These are phyloP conservation scores for Macquaria ambigua DNA, from an alignment of 2,113 vertebrate genomes.

Conservation along the genomic window DNA sequence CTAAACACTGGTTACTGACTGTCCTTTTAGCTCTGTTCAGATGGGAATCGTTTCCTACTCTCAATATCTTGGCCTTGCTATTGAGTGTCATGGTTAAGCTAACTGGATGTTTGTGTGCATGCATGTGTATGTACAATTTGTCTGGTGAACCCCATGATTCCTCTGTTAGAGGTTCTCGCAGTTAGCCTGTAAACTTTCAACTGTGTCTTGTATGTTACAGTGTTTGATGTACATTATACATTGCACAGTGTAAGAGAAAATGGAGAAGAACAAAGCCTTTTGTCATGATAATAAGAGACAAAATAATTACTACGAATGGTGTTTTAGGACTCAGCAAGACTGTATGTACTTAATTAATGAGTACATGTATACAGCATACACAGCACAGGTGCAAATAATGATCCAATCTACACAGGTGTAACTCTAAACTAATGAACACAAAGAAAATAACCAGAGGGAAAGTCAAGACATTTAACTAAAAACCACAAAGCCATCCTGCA, in stretches of 20 bases:
- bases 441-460: background rate
- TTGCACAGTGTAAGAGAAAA: background rate
- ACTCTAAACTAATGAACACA: constrained; percentile 9
- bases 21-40: constrained; percentile 17
- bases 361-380: background rate
- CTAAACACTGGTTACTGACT: constrained; percentile 48
- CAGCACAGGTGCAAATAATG: background rate
- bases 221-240: background rate
- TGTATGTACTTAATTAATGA: background rate
- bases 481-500: background rate
- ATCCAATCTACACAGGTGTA: background rate
- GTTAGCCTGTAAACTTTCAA: background rate
- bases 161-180: background rate
- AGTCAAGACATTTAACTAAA: constrained; percentile 1
- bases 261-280: background rate
- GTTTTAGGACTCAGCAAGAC: background rate
- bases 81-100: constrained; percentile 13
- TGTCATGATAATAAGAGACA: background rate
- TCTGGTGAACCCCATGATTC: background rate
- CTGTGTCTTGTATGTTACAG: background rate
- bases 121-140: constrained; percentile 1
- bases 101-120: constrained; percentile 1
- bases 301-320: background rate
- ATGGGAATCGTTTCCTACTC: constrained; percentile 3
- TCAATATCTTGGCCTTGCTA: background rate